A percentile compares a stretch with the other conserved stretches of the same genome.
phyloP scores from a whole-genome alignment of 2,888 invertebrate species.

The Drosophila nr. fundita region DNA sequence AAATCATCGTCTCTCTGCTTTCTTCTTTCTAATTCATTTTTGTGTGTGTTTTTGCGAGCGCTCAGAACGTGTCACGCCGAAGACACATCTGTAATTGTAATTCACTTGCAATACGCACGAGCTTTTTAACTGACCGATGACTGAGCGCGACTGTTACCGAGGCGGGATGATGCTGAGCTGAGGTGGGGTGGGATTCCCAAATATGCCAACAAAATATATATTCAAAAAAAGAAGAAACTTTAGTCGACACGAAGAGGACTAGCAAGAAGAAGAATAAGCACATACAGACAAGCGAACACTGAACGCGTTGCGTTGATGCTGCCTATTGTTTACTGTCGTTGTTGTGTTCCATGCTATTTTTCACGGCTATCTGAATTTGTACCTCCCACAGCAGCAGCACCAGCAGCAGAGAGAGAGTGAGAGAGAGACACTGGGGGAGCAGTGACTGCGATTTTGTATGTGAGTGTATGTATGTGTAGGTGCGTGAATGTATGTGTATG shows the following conservation, averaged over 20 bases:
- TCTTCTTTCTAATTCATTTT: background rate
- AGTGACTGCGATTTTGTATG: constrained; percentile 42
- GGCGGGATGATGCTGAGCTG: background rate
- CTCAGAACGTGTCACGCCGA: constrained; percentile 36
- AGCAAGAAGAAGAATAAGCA: constrained; percentile 3
- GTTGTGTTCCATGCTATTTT: constrained; percentile 69
- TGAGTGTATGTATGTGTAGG: constrained; percentile 11
- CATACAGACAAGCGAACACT: constrained; percentile 31
- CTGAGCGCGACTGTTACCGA: constrained; percentile 27
- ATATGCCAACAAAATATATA: constrained; percentile 38
- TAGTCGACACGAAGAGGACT: constrained; percentile 20
- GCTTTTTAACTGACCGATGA: constrained; percentile 39
- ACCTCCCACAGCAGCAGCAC: constrained; percentile 75
- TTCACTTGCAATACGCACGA: constrained; percentile 39
- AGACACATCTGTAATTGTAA: constrained; percentile 37
- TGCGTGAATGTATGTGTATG: background rate
- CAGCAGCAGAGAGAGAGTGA: constrained; percentile 24
- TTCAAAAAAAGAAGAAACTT: constrained; percentile 3
- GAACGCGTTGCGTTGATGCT: constrained; percentile 54
- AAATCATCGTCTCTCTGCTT: background rate
- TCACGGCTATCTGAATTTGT: constrained; percentile 70
- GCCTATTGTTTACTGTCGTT: constrained; percentile 73
- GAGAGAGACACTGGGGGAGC: constrained; percentile 64
- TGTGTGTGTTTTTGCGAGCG: constrained; percentile 9
- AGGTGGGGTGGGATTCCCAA: constrained; percentile 10